A percentile compares a stretch with the other conserved stretches of the same genome.
Evolutionary conservation across 2,888 invertebrate genomes (phyloP).

Genomic region (Ptilodon capucinus): DNA sequence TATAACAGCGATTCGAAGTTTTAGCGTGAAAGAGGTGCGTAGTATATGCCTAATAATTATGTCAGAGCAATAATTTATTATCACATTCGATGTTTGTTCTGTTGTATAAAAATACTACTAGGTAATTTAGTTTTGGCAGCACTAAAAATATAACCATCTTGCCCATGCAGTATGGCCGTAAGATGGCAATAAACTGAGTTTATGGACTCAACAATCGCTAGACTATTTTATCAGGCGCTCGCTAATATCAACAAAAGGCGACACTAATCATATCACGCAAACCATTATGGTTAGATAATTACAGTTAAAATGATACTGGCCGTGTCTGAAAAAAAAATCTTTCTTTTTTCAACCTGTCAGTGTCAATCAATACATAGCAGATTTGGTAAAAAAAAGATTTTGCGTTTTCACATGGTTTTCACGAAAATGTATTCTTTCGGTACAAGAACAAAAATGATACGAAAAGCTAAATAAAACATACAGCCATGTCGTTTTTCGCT

Average conservation of each 20-base stretch:
- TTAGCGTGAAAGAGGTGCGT: neutral
- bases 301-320: neutral
- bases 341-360: neutral
- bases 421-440: constrained; percentile 21
- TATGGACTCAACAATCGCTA: too few relatives aligned
- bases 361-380: neutral
- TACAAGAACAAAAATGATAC: constrained; percentile 19
- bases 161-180: too few relatives aligned
- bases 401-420: too few relatives aligned
- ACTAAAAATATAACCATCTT: too few relatives aligned
- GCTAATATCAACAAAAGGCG: neutral
- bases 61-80: constrained; percentile 1
- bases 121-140: too few relatives aligned
- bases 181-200: too few relatives aligned
- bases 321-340: neutral
- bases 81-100: neutral
- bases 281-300: neutral
- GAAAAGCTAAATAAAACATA: constrained; percentile 21
- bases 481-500: constrained; percentile 80
- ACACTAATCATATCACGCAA: neutral
- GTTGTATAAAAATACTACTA: too few relatives aligned
- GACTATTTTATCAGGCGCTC: neutral
- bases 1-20: too few relatives aligned
- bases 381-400: too few relatives aligned
- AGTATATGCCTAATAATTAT: neutral